These are phyloP conservation scores for Zaprionus tsacasi DNA, from an alignment of 1,140 invertebrate species.

Conservation along the genomic window DNA sequence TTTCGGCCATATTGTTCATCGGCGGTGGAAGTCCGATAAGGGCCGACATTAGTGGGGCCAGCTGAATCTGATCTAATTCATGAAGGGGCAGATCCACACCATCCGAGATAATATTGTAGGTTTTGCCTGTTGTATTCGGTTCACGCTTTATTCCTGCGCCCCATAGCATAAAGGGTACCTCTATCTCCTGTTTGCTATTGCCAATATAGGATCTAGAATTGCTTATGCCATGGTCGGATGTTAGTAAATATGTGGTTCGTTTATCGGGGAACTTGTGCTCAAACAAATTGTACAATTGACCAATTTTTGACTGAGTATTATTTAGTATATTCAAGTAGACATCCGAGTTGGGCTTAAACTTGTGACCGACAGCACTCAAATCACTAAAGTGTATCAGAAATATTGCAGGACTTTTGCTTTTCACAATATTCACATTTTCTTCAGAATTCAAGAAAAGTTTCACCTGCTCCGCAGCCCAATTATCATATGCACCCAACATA, in stretches of 20 bases:
- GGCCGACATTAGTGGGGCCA: conserved; percentile 94
- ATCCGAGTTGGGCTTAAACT: conserved; percentile 93
- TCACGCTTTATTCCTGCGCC: conserved; percentile 90
- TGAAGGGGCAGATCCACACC: conserved; percentile 50
- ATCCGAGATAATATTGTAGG: background rate
- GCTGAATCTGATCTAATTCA: conserved; percentile 94
- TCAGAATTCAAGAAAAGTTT: conserved; percentile 87
- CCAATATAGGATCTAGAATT: conserved; percentile 97
- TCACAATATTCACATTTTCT: conserved; percentile 79
- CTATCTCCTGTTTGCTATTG: conserved; percentile 93
- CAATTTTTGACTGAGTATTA: conserved; percentile 91
- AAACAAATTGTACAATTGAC: conserved; percentile 88
- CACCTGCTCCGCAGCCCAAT: conserved; percentile 95
- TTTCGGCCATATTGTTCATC: conserved; percentile 93
- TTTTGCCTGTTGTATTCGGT: background rate
- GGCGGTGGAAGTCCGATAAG: conserved; percentile 94
- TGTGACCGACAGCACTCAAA: conserved; percentile 96
- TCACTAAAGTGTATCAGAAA: conserved; percentile 97
- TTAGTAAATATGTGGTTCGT: conserved; percentile 95
- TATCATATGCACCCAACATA: conserved; percentile 91
- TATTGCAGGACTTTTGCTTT: conserved; percentile 87
- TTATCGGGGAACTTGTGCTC: conserved; percentile 91
- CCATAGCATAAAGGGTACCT: conserved; percentile 96
- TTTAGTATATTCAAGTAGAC: conserved; percentile 93
- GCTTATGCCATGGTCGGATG: conserved; percentile 99